Conservation (phyloP, 2,888 invertebrate species). For the Drosophila tripunctata region DNA sequence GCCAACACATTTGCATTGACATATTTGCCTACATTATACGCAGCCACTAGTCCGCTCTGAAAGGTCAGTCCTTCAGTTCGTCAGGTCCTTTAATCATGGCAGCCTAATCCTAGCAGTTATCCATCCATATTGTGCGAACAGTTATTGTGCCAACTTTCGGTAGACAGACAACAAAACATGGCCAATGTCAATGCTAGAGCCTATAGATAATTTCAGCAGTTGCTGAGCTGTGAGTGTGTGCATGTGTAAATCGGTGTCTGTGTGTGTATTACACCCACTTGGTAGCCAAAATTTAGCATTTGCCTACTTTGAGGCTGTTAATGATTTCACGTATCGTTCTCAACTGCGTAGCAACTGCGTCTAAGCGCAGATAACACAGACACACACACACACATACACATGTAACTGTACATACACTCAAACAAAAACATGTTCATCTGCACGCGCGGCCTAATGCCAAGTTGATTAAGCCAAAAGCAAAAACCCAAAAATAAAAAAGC, state of each 20-base stretch:
- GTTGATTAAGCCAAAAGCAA: conserved; percentile 41
- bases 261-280: conserved; percentile 18
- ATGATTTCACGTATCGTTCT: conserved; percentile 51
- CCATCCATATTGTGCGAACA: conserved; percentile 1
- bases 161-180: neutral
- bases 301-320: conserved; percentile 38
- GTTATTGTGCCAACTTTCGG: conserved; percentile 9
- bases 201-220: conserved; percentile 16
- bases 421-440: conserved; percentile 22
- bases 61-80: conserved; percentile 1
- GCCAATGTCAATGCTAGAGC: conserved; percentile 10
- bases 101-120: neutral
- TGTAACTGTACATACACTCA: neutral
- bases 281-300: conserved; percentile 17
- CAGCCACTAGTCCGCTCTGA: neutral
- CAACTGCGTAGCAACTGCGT: conserved; percentile 26
- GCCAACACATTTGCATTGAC: conserved; percentile 17
- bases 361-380: neutral
- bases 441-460: conserved; percentile 46
- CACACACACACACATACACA: neutral
- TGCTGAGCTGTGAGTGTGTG: conserved; percentile 32
- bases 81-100: conserved; percentile 19
- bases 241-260: neutral
- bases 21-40: neutral
- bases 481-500: conserved; percentile 8